Conservation (phyloP, 2,888 invertebrate species). For the Steinernema scapterisci region DNA sequence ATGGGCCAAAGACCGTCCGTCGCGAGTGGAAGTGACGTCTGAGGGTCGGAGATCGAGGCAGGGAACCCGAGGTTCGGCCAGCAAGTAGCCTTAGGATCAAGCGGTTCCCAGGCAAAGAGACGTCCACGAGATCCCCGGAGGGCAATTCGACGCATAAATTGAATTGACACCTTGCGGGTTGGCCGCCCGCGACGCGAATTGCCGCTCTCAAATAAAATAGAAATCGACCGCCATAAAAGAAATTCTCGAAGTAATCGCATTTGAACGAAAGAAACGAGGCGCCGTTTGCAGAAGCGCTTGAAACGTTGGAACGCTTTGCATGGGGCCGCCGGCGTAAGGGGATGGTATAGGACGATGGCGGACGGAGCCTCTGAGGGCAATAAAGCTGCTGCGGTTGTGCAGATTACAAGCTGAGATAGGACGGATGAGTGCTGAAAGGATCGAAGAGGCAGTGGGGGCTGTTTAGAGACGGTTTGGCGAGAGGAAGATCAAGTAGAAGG, state of each 20-base stretch:
- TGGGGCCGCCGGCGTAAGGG: too few species aligned
- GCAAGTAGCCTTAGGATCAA: too few species aligned
- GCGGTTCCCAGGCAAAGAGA: too few species aligned
- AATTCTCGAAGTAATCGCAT: background rate
- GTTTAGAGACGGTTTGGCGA: too few species aligned
- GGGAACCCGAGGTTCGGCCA: background rate
- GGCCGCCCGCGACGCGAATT: background rate
- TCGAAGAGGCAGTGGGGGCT: too few species aligned
- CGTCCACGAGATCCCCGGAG: background rate
- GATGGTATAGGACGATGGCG: too few species aligned
- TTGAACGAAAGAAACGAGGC: background rate
- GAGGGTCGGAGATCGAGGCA: background rate
- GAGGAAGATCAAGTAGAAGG: too few species aligned
- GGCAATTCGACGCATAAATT: conserved; percentile 11
- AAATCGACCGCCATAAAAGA: conserved; percentile 10
- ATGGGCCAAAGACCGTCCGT: conserved; percentile 3
- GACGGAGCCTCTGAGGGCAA: too few species aligned
- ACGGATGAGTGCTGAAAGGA: too few species aligned
- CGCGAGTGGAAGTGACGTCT: background rate
- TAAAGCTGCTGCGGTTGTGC: too few species aligned
- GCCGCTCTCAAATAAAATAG: conserved; percentile 14
- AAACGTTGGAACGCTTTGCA: too few species aligned
- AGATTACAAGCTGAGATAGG: too few species aligned
- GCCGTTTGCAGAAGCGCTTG: background rate
- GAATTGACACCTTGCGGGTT: conserved; percentile 28